Conservation (phyloP, 92 coral and sea anemone genomes). For the Isaurus tuberculatus region DNA sequence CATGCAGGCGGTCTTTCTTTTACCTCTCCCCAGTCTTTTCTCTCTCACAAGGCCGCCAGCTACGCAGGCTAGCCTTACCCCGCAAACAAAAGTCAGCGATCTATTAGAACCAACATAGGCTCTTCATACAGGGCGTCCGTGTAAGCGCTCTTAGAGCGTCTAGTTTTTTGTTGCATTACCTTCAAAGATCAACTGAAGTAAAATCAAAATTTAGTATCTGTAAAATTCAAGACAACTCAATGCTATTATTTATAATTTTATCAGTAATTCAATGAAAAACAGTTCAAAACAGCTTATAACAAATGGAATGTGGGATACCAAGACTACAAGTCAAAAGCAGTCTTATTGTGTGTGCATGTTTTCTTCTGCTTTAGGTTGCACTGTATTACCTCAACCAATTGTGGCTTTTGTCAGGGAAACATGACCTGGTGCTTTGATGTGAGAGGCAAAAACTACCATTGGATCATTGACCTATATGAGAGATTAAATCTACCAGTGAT, state of each 20-base stretch:
- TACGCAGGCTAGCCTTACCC: too few relatives aligned
- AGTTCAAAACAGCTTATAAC: not conserved
- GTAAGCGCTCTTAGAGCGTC: too few relatives aligned
- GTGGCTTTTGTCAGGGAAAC: constrained; percentile 70
- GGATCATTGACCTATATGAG: constrained; percentile 66
- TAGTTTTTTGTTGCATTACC: not conserved
- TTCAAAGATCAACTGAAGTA: not conserved
- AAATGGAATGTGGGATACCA: not conserved
- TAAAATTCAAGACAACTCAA: not conserved
- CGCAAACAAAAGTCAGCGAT: too few relatives aligned
- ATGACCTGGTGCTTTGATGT: constrained; percentile 61
- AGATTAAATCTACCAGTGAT: constrained; percentile 65
- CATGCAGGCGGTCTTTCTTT: too few relatives aligned
- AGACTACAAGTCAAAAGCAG: not conserved
- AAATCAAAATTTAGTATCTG: not conserved
- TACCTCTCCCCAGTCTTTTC: too few relatives aligned
- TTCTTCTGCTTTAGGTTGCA: constrained; percentile 57
- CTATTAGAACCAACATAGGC: too few relatives aligned
- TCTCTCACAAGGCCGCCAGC: too few relatives aligned
- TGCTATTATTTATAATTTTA: not conserved
- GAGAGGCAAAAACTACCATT: constrained; percentile 54
- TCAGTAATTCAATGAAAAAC: not conserved
- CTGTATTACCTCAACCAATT: constrained; percentile 60
- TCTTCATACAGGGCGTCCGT: too few relatives aligned
- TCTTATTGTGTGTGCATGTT: not conserved